phyloP scores from a whole-genome alignment of 1,140 invertebrate genomes.

The Tenebrio molitor region DNA sequence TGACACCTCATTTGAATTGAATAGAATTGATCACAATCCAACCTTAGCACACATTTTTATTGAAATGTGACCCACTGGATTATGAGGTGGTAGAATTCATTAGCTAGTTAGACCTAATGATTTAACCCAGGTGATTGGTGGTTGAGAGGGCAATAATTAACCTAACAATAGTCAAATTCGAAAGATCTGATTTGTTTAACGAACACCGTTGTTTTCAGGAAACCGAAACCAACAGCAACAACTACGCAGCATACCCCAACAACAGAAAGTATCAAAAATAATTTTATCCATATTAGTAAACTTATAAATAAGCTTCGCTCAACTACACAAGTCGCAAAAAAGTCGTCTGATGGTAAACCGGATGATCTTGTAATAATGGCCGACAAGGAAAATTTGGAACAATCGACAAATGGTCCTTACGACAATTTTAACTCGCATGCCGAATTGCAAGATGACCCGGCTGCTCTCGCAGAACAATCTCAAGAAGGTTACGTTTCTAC shows the following conservation, averaged over 20 bases:
- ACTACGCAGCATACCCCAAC: conserved; percentile 46
- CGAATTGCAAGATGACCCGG: conserved; percentile 70
- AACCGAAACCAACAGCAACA: conserved; percentile 47
- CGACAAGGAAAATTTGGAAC: conserved; percentile 48
- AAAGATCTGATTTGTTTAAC: not conserved
- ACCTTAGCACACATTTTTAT: not conserved
- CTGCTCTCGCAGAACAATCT: conserved; percentile 60
- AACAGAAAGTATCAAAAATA: conserved; percentile 52
- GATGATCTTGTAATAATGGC: conserved; percentile 50
- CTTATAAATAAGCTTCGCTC: conserved; percentile 52
- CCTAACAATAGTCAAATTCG: not conserved
- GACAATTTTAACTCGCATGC: conserved; percentile 67
- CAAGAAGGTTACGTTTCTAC: conserved; percentile 69
- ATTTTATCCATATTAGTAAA: conserved; percentile 51
- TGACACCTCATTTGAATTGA: conserved; percentile 42
- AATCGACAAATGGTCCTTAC: conserved; percentile 69
- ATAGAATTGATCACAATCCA: conserved; percentile 19
- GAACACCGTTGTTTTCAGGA: conserved; percentile 46
- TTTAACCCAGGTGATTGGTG: conserved; percentile 51
- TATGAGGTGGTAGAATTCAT: conserved; percentile 32
- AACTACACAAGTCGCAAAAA: conserved; percentile 39
- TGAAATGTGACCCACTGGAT: not conserved
- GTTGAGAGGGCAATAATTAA: conserved; percentile 42
- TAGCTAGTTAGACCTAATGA: not conserved
- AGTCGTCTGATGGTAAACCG: conserved; percentile 44